Evolutionary conservation across 2,113 vertebrate species (phyloP).

Genomic region (Ondatra zibethicus): DNA sequence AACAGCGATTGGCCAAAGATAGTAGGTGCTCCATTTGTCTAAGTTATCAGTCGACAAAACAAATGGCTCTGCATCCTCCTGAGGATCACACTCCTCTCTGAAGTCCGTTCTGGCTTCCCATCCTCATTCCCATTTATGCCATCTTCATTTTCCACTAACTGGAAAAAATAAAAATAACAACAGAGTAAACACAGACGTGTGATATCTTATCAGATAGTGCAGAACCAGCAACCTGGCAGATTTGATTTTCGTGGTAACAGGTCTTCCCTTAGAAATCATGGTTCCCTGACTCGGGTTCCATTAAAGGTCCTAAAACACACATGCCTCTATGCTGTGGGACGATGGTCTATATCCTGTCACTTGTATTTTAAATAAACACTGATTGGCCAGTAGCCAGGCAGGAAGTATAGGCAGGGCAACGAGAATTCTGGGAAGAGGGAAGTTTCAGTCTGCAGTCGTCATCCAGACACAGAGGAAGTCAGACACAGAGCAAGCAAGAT

Average conservation of each 20-base stretch:
- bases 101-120: not conserved
- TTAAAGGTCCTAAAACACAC: conserved; percentile 35
- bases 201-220: not conserved
- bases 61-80: not conserved
- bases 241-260: conserved; percentile 49
- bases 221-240: not conserved
- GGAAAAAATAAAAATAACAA: not conserved
- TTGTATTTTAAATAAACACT: too few relatives aligned
- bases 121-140: not conserved
- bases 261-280: conserved; percentile 53
- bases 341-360: too few relatives aligned
- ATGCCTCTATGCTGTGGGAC: not conserved
- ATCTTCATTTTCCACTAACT: not conserved
- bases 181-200: not conserved
- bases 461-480: too few relatives aligned
- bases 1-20: not conserved
- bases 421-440: too few relatives aligned
- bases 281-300: conserved; percentile 14
- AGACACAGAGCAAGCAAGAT: too few relatives aligned
- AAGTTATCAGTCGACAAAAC: not conserved
- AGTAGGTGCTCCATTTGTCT: not conserved
- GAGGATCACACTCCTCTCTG: not conserved
- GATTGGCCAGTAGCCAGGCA: too few relatives aligned
- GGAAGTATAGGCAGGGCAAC: too few relatives aligned
- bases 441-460: too few relatives aligned